Base-by-base conservation (phyloP, 2,113 vertebrate species). In the Hepsetus odoe region DNA sequence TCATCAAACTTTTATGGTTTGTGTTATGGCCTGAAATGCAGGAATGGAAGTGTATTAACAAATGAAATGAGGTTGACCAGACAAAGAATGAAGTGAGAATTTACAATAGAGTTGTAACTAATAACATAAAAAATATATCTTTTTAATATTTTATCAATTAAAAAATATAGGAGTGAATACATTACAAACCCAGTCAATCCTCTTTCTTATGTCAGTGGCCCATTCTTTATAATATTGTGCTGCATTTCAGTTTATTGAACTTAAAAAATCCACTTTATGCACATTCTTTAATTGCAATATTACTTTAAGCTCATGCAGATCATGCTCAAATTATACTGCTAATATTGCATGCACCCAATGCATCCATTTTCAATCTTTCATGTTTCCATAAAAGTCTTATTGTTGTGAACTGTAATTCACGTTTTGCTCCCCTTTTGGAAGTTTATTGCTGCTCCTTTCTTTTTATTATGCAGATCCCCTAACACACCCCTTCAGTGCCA, bases 221-320 rank as follows among this genome's bases (percentile, higher is more conserved):
- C 61, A 4, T 5, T 65, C 18, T 38, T 65, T 65, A 38, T n/a
- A 11, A 13, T 6, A 32, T 20, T 18, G 30, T 10, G 32, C 16
- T n/a, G 32, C 59, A 10, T 62, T 62, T 10, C 59, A 18, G 16
- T 20, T 62, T n/a, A 33, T 33, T 14, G 35, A 35, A 18, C 32
- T 62, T 32, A 65, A 22, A 65, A 38, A 22, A 65, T 18, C 61
- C 61, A 38, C 24, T 65, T 20, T 66, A 38, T 53, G 49, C 16
- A 4, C 35, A 75, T 35, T 28, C 12, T 35, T 12, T 26, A 38
- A 35, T 64, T 64, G 59, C 35, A 32, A n/a, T 35, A 35, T 33
- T 32, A 64, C 59, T n/a, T 64, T n/a, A 30, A n/a, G 59, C 59
- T 74, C 26, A 33, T 33, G 12, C 26, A 33, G 72, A 32, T 64